Conservation (phyloP, 2,888 invertebrate species). For the Hydroisotoma schaefferi region DNA sequence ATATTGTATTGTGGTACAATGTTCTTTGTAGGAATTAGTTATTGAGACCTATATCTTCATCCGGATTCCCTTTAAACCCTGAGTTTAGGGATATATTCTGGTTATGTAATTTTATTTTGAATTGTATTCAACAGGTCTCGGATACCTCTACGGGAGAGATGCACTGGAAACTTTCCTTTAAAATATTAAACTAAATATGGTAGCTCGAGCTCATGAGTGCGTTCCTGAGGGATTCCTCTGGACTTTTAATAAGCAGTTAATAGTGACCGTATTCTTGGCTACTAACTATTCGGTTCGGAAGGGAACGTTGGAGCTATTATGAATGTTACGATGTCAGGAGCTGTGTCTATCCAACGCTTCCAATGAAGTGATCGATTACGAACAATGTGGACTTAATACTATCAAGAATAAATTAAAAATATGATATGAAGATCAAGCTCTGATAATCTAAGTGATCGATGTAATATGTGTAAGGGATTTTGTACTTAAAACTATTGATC, state of each 20-base stretch:
- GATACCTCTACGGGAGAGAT: conserved; percentile 21
- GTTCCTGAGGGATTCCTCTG: not conserved
- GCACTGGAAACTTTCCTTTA: conserved; percentile 22
- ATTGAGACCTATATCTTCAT: too few relatives aligned
- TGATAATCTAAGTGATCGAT: too few relatives aligned
- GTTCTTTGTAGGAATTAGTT: not conserved
- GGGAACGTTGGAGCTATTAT: not conserved
- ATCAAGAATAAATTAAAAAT: too few relatives aligned
- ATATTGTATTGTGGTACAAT: not conserved
- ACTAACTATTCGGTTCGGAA: not conserved
- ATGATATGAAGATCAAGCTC: too few relatives aligned
- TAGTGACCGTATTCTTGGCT: not conserved
- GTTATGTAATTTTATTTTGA: too few relatives aligned
- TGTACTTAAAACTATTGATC: too few relatives aligned
- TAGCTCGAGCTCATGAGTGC: conserved; percentile 19
- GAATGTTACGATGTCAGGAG: not conserved
- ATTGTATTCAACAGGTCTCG: too few relatives aligned
- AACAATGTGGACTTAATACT: too few relatives aligned
- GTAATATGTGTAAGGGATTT: too few relatives aligned
- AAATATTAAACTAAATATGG: conserved; percentile 13
- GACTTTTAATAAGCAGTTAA: not conserved
- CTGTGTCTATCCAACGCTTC: not conserved
- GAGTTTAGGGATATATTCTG: too few relatives aligned
- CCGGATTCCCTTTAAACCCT: too few relatives aligned
- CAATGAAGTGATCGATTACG: too few relatives aligned